Evolutionary conservation across 2,113 vertebrate species (phyloP).

Genomic region (Tapirus terrestris): DNA sequence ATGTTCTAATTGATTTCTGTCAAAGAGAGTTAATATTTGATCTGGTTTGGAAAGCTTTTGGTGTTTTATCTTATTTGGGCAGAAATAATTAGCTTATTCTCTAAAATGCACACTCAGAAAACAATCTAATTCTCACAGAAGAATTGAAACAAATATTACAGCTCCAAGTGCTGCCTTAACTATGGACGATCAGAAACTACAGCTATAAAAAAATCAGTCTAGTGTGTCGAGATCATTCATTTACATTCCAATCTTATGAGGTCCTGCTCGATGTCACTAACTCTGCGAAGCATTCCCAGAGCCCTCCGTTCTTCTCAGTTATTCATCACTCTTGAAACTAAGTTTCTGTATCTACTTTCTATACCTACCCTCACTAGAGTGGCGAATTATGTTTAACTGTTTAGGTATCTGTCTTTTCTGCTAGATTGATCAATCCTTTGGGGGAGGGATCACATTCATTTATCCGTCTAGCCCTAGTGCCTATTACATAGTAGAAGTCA

Average conservation of each 20-base stretch:
- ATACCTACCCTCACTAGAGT: not conserved
- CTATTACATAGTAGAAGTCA: not conserved
- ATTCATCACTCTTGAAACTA: constrained; percentile 38
- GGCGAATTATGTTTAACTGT: not conserved
- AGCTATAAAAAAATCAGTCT: constrained; percentile 5
- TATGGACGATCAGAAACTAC: not conserved
- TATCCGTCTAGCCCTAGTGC: not conserved
- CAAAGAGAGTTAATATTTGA: constrained; percentile 39
- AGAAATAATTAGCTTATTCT: constrained; percentile 31
- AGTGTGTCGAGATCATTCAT: constrained; percentile 7
- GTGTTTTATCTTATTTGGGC: not conserved
- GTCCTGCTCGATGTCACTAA: constrained; percentile 32
- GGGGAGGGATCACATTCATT: not conserved
- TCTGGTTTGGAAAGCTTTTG: not conserved
- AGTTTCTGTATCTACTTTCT: not conserved
- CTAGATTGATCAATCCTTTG: not conserved
- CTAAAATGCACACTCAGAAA: constrained; percentile 25
- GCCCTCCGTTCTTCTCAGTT: not conserved
- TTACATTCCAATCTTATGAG: not conserved
- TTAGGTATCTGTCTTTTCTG: not conserved
- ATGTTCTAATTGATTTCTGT: constrained; percentile 55
- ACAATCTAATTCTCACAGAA: not conserved
- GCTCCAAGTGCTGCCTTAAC: not conserved
- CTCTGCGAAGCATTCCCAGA: not conserved
- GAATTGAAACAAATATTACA: constrained; percentile 31